Percentiles rank a stretch among this genome's conserved stretches.
Evolutionary conservation across 2,888 invertebrate genomes (phyloP).

Genomic region (Alsophila aescularia): DNA sequence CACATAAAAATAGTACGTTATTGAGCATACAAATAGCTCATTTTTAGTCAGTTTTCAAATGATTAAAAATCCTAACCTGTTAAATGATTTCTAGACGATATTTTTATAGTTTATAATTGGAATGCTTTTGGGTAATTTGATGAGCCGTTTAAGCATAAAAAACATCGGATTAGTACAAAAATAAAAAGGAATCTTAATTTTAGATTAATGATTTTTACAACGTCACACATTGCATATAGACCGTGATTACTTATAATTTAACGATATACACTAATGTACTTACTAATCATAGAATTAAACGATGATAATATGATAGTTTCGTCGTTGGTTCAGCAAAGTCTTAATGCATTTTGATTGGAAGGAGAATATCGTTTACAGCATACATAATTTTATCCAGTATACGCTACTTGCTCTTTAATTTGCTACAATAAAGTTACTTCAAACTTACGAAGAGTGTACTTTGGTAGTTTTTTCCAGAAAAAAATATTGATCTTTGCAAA

Average conservation of each 20-base stretch:
- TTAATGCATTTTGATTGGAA: not conserved
- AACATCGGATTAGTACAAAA: conserved; percentile 52
- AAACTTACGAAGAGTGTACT: too few species aligned
- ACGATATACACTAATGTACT: conserved; percentile 52
- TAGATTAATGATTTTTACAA: conserved; percentile 45
- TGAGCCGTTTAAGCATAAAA: conserved; percentile 33
- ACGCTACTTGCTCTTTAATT: too few species aligned
- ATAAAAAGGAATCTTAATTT: conserved; percentile 38
- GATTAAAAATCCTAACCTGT: not conserved
- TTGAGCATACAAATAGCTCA: conserved; percentile 5
- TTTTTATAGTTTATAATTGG: conserved; percentile 39
- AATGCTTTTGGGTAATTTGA: conserved; percentile 44
- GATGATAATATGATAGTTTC: conserved; percentile 5
- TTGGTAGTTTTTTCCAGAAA: too few species aligned
- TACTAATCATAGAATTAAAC: conserved; percentile 31
- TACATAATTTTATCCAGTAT: too few species aligned
- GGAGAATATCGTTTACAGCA: too few species aligned
- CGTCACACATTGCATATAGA: conserved; percentile 62
- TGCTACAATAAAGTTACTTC: too few species aligned
- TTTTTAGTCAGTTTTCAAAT: not conserved
- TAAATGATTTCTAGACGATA: conserved; percentile 19
- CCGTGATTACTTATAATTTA: conserved; percentile 41
- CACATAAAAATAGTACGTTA: conserved; percentile 5
- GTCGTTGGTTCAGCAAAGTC: conserved; percentile 23
- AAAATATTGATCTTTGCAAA: conserved; percentile 21